A percentile compares a stretch with the other conserved stretches of the same genome.
Conservation (phyloP, 1,140 invertebrate genomes). For the Hormaphis cornu region DNA sequence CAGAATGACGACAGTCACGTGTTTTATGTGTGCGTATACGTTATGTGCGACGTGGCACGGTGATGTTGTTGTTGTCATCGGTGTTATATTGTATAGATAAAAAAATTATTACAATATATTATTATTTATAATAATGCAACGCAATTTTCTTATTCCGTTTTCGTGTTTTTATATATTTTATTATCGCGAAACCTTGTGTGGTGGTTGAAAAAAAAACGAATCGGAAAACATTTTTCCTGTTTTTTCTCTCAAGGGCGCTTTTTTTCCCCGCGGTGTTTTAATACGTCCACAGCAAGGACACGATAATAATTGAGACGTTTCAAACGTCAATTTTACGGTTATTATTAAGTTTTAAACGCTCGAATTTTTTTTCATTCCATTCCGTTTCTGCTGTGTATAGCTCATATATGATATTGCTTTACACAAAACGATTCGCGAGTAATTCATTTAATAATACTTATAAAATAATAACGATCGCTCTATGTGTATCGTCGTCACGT, state of each 20-base stretch:
- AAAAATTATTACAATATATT: not conserved
- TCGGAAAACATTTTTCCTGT: conserved; percentile 6
- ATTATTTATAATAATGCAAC: not conserved
- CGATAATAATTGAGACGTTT: conserved; percentile 25
- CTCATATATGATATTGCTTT: not conserved
- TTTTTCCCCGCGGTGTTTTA: not conserved
- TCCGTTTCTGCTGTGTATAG: no score
- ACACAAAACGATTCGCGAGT: not conserved
- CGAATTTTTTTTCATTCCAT: not conserved
- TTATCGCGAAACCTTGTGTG: conserved; percentile 4
- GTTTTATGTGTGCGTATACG: no score
- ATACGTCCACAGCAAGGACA: conserved; percentile 5
- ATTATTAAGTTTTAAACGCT: conserved; percentile 20
- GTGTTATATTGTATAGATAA: not conserved
- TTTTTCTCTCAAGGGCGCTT: conserved; percentile 17
- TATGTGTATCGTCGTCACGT: not conserved
- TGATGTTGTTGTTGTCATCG: not conserved
- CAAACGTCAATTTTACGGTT: conserved; percentile 29
- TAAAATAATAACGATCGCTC: no score
- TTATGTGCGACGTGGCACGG: not conserved
- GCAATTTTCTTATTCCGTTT: not conserved
- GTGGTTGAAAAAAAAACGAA: not conserved
- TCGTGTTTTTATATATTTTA: no score
- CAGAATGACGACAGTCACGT: not conserved
- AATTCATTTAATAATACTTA: not conserved